Base-by-base conservation (phyloP, 2,113 vertebrate genomes). In the Maccullochella peelii region DNA sequence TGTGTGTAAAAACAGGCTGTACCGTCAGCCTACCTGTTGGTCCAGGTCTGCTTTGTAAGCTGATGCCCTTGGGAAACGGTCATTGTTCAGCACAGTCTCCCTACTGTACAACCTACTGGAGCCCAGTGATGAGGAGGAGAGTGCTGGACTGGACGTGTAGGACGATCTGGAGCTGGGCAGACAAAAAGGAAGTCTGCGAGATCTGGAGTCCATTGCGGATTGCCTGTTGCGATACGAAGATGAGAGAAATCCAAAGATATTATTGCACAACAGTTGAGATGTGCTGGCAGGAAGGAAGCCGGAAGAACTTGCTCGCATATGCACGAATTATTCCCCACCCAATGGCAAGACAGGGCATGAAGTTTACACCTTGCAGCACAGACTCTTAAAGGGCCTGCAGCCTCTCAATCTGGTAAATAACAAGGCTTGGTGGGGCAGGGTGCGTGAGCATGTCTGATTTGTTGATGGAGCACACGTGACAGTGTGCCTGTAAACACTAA, bases 191-290 rank as follows among this genome's bases (percentile, higher is more conserved):
- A 98, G 96, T 85, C 98, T 96, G 87, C 91, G 90, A 80, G 97
- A 96, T 90, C 97, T 97, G 80, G 98, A 98, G 91, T 99, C 98
- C 98, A 99, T 99, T 92, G 84, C 92, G 86, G 87, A 78, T 84
- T 27, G 65, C 52, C 84, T 90, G 84, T 79, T 71, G 65, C 0
- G 38, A 85, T 67, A 36, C 10, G n/a, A 84, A 62, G 38, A 72
- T 1, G 7, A 47, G 1, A 44, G 1, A 76, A 42, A 73, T 36
- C 14, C 50, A 50, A 57, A 52, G 8, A 74, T 25, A 15, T 61
- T 69, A 75, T 23, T 79, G 47, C 5, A 57, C 1, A 1, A 49
- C 2, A n/a, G 44, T 33, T 8, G 1, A 67, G 54, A 25, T 25
- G 27, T 25, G 40, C 23, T 15, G 40, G 16, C 33, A 33, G 33